Conservation (phyloP, 2,797 vertebrate species). For the Hylomyscus alleni region DNA sequence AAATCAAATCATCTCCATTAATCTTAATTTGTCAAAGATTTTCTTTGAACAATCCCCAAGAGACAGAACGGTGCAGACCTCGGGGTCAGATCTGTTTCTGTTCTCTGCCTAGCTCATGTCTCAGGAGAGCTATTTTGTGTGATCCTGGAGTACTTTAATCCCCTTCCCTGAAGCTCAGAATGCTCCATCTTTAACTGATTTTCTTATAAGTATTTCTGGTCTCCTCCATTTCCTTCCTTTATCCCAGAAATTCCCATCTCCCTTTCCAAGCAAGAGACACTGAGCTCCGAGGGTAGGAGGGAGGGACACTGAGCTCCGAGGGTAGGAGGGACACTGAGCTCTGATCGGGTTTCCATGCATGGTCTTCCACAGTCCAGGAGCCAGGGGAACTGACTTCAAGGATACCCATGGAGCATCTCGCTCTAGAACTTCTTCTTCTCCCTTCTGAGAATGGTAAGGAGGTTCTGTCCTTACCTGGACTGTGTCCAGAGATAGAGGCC, state of each 20-base stretch:
- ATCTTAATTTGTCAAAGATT: background rate
- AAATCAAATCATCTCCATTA: background rate
- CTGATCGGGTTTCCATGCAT: fast-evolving
- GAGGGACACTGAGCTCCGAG: no score
- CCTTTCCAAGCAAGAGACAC: background rate
- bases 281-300: background rate
- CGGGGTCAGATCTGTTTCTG: background rate
- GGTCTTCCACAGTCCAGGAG: background rate
- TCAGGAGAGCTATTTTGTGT: background rate
- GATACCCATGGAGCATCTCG: background rate
- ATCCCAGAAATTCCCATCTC: background rate
- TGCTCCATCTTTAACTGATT: background rate
- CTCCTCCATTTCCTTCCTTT: background rate
- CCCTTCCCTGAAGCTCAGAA: background rate
- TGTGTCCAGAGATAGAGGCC: constrained; percentile 89
- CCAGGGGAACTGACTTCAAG: background rate
- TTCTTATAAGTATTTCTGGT: background rate
- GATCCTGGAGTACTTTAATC: background rate
- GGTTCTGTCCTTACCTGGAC: constrained; percentile 85
- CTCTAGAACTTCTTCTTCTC: background rate
- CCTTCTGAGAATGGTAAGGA: background rate
- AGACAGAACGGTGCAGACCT: background rate
- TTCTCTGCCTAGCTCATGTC: background rate
- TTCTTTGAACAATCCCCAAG: background rate
- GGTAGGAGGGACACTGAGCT: background rate